These are phyloP conservation scores for Onychostruthus taczanowskii DNA, from an alignment of 2,113 vertebrate species.

Conservation along the genomic window DNA sequence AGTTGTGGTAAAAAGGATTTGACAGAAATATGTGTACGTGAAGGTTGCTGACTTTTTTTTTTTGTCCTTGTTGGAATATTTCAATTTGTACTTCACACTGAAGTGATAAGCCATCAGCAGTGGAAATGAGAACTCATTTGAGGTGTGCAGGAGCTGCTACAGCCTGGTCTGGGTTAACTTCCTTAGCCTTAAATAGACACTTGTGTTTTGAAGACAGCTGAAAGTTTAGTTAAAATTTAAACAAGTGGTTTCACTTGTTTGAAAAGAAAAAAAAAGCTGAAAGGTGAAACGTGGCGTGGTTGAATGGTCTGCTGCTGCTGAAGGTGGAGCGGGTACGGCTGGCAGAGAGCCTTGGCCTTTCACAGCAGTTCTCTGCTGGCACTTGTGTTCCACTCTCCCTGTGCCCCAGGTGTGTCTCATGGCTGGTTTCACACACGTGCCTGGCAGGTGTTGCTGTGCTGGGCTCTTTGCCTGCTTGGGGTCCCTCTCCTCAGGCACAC, in stretches of 20 bases:
- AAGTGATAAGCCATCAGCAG: not conserved
- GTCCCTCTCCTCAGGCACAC: accelerated
- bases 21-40: not conserved
- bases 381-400: not conserved
- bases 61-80: not conserved
- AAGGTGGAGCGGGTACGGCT: not conserved
- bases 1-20: not conserved
- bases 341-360: not conserved
- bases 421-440: accelerated
- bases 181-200: not conserved
- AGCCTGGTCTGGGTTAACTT: not conserved
- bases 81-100: not conserved
- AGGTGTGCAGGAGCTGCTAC: not conserved
- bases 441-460: accelerated
- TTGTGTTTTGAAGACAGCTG: not conserved
- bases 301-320: not conserved
- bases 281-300: accelerated
- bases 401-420: not conserved
- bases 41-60: not conserved
- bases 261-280: no score
- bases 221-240: not conserved
- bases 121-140: not conserved
- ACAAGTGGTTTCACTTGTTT: not conserved
- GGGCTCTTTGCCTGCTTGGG: not conserved
- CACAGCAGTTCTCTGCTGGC: not conserved